phyloP scores from a whole-genome alignment of 2,113 vertebrate genomes.

The Oryzias curvinotus region DNA sequence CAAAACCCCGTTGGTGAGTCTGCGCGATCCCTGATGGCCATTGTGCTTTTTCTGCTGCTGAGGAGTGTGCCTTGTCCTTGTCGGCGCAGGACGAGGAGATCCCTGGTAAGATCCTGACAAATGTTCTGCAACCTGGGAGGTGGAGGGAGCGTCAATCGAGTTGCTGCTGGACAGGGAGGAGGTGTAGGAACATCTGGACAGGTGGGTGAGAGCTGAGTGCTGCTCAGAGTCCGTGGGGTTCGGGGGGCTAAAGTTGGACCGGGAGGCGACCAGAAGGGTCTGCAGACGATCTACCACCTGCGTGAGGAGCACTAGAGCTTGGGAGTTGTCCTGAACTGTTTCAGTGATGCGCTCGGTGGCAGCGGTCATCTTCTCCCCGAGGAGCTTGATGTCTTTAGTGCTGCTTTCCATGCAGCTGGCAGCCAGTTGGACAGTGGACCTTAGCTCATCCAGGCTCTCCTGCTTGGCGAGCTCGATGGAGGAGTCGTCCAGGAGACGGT shows the following conservation, averaged over 20 bases:
- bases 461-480: conserved; percentile 53
- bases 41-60: not conserved
- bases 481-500: conserved; percentile 1
- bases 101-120: conserved; percentile 15
- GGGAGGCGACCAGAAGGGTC: conserved; percentile 27
- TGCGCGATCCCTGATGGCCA: not conserved
- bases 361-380: conserved; percentile 62
- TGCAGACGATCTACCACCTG: conserved; percentile 69
- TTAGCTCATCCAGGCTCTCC: conserved; percentile 67
- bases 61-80: conserved; percentile 5
- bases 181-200: conserved; percentile 33
- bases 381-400: conserved; percentile 62
- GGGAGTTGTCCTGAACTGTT: conserved; percentile 70
- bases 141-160: conserved; percentile 31
- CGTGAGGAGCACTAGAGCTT: conserved; percentile 59
- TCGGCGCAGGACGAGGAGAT: conserved; percentile 14
- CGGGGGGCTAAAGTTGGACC: not conserved
- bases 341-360: conserved; percentile 65
- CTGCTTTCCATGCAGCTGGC: conserved; percentile 69
- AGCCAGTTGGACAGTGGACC: conserved; percentile 54
- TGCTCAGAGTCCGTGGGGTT: conserved; percentile 3
- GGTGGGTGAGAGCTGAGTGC: conserved; percentile 16
- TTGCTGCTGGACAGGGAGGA: conserved; percentile 57
- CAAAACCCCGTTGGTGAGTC: conserved; percentile 47
- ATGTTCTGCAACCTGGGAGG: conserved; percentile 33